phyloP scores from a whole-genome alignment of 2,113 vertebrate species.

The Myocastor coypus region DNA sequence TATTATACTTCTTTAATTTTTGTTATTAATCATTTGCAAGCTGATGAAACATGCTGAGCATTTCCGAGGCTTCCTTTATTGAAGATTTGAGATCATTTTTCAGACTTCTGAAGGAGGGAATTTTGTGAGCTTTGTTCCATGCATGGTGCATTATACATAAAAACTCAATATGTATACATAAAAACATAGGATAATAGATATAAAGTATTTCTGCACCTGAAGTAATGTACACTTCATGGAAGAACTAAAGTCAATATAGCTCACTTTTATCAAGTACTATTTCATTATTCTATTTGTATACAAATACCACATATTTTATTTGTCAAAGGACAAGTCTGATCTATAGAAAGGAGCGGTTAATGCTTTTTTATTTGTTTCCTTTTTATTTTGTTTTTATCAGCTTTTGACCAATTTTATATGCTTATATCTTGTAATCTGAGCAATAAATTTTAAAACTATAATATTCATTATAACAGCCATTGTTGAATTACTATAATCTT shows the following conservation, averaged over 20 bases:
- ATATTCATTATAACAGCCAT: too few relatives aligned
- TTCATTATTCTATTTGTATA: background rate
- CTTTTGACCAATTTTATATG: too few relatives aligned
- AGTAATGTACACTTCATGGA: background rate
- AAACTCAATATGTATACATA: background rate
- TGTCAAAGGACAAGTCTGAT: background rate
- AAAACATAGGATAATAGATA: background rate
- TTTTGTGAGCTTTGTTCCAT: background rate
- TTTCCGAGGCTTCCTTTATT: constrained; percentile 35
- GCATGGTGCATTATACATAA: background rate
- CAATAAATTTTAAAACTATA: too few relatives aligned
- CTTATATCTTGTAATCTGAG: too few relatives aligned
- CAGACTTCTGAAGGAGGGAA: background rate
- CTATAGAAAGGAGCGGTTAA: too few relatives aligned
- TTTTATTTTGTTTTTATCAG: too few relatives aligned
- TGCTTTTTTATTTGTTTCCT: too few relatives aligned
- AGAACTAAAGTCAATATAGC: background rate
- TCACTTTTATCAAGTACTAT: background rate
- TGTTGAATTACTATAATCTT: too few relatives aligned
- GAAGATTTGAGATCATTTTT: constrained; percentile 13
- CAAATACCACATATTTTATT: background rate
- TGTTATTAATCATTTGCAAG: constrained; percentile 58
- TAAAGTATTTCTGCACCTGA: background rate
- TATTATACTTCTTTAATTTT: constrained; percentile 50
- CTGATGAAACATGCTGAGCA: background rate